Evolutionary conservation across 2,113 vertebrate species (phyloP).

Genomic region (Gopherus evgoodei): DNA sequence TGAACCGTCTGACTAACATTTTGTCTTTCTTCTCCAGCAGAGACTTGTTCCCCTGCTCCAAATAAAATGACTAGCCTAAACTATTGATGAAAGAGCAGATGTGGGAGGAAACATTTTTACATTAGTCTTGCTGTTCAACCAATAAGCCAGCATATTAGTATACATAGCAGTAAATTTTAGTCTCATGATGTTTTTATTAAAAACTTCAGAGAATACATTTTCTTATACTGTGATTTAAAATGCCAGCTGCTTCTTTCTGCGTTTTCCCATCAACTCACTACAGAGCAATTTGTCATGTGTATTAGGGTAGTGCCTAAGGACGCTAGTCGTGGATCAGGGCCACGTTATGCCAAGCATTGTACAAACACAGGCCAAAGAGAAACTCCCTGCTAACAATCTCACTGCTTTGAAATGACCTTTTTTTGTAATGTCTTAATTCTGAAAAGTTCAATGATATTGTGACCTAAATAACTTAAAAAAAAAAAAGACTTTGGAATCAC

Average conservation of each 20-base stretch:
- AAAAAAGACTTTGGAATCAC: neutral
- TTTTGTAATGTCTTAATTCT: conserved; percentile 47
- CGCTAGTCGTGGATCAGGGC: neutral
- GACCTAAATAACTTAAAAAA: neutral
- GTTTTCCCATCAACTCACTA: neutral
- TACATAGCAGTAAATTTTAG: neutral
- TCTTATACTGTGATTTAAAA: neutral
- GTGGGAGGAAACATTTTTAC: neutral
- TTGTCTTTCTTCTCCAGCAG: neutral
- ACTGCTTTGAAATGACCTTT: conserved; percentile 1
- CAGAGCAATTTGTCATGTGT: neutral
- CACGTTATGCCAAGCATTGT: neutral
- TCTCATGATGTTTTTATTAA: neutral
- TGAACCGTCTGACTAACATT: neutral
- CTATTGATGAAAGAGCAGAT: neutral
- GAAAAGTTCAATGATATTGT: conserved; percentile 53
- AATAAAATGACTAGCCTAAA: neutral
- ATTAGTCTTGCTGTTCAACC: neutral
- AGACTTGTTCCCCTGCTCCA: neutral
- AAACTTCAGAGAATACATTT: neutral
- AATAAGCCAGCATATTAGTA: neutral
- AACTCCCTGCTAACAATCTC: neutral
- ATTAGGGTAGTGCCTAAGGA: neutral
- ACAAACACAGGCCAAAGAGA: neutral
- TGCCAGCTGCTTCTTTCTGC: neutral